Conservation (phyloP, 1,140 invertebrate genomes). For the Pristionchus pacificus region DNA sequence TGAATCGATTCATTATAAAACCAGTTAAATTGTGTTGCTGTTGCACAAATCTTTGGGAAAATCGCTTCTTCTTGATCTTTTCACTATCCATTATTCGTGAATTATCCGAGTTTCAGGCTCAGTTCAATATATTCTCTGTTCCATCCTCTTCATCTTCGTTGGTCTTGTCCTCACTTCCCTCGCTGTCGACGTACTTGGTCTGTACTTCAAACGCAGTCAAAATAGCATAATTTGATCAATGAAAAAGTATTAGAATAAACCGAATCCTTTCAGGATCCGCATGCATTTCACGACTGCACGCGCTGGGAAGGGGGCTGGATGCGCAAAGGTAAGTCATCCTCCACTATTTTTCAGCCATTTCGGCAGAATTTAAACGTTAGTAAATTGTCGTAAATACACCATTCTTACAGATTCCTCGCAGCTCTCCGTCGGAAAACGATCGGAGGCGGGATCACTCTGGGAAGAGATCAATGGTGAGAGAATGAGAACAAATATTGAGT, state of each 20-base stretch:
- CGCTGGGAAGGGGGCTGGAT: constrained; percentile 16
- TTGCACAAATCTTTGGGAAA: too few species aligned
- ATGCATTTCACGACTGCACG: constrained; percentile 16
- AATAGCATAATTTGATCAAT: neutral
- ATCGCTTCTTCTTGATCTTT: too few species aligned
- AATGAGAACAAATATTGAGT: neutral
- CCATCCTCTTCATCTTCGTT: constrained; percentile 17
- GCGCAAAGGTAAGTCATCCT: constrained; percentile 11
- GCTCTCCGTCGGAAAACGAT: neutral
- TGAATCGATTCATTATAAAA: too few species aligned
- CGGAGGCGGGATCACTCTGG: neutral
- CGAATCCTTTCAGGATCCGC: neutral
- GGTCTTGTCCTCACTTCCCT: constrained; percentile 19
- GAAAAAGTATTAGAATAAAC: neutral
- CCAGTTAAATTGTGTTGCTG: too few species aligned
- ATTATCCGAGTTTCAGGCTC: too few species aligned
- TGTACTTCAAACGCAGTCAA: neutral
- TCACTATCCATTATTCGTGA: too few species aligned
- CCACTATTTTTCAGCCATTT: too few species aligned
- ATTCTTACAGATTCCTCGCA: too few species aligned
- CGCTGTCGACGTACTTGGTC: constrained; percentile 17
- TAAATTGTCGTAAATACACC: too few species aligned
- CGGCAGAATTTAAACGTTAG: too few species aligned
- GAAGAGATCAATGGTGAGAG: neutral
- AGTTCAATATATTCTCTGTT: constrained; percentile 3